Percentiles rank a stretch among this genome's conserved stretches.
Evolutionary conservation across 2,797 vertebrate genomes (phyloP).

Genomic region (Pseudochirops corinnae): DNA sequence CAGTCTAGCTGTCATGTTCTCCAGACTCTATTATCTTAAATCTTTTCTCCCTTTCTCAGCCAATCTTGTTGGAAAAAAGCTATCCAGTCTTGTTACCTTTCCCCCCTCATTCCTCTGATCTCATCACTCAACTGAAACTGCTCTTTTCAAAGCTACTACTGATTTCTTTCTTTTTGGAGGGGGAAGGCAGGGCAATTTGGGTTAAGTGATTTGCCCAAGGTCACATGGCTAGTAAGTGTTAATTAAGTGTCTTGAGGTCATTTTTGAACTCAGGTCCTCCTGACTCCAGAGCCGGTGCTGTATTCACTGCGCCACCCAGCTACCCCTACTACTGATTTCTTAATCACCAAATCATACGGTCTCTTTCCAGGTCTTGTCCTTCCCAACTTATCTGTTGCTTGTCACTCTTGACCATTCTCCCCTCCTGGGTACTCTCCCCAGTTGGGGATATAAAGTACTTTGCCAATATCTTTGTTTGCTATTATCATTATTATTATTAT

Average conservation of each 20-base stretch:
- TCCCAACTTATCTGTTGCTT: background rate
- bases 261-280: no score
- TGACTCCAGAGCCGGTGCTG: no score
- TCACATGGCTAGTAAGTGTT: no score
- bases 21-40: background rate
- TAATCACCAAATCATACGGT: background rate
- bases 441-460: background rate
- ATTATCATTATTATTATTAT: background rate
- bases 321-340: background rate
- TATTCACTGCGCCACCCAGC: no score
- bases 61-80: background rate
- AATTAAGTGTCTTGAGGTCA: no score
- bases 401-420: background rate
- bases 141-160: background rate
- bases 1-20: background rate
- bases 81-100: background rate
- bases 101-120: background rate
- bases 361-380: background rate
- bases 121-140: background rate
- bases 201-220: no score
- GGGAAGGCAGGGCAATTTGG: no score
- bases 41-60: background rate
- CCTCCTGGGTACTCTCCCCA: background rate
- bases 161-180: background rate
- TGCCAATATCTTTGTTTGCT: background rate